Evolutionary conservation across 2,888 invertebrate species (phyloP).

Genomic region (Nymphalis urticae): DNA sequence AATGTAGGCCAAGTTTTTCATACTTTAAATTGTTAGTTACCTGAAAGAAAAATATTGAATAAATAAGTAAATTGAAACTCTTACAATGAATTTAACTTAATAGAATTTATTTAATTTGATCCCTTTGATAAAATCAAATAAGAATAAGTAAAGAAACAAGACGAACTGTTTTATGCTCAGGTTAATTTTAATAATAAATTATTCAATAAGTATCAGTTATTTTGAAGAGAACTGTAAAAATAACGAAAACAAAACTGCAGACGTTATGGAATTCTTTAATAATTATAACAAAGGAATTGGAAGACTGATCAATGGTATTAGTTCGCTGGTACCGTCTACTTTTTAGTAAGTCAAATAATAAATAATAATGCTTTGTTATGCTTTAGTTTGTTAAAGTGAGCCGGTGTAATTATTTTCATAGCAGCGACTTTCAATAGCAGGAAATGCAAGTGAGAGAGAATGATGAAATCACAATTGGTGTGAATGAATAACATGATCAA

Average conservation of each 20-base stretch:
- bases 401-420: too few species aligned
- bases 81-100: not conserved
- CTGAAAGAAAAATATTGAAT: not conserved
- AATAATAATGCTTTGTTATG: too few species aligned
- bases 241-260: not conserved
- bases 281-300: not conserved
- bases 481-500: not conserved
- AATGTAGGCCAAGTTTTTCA: not conserved
- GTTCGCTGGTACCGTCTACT: too few species aligned
- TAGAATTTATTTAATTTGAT: conserved; percentile 4
- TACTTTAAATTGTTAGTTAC: not conserved
- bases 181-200: conserved; percentile 4
- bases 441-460: too few species aligned
- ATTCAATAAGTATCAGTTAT: not conserved
- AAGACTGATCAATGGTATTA: too few species aligned
- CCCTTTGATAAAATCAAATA: not conserved
- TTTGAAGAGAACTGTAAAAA: not conserved
- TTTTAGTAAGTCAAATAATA: too few species aligned
- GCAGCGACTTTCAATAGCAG: too few species aligned
- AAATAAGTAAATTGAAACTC: conserved; percentile 1
- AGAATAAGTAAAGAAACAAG: not conserved
- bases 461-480: too few species aligned
- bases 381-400: too few species aligned
- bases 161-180: not conserved
- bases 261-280: not conserved